Base-by-base conservation (phyloP, 2,888 invertebrate species). In the Lochmaea capreae region DNA sequence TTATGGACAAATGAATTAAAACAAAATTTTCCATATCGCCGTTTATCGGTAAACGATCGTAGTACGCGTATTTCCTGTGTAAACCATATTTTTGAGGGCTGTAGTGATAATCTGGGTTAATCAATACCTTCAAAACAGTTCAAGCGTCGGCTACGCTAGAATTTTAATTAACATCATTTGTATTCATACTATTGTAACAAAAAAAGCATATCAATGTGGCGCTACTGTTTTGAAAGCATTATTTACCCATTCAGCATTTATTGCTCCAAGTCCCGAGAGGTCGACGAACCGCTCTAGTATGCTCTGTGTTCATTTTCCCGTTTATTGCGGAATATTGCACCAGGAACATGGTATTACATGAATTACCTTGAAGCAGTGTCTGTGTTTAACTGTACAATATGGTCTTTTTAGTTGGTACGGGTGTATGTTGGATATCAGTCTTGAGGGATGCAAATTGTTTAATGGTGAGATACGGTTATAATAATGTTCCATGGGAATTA, bases 181-280 rank as follows among this genome's bases (percentile, higher is more conserved):
- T 52, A 52, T 52, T 52, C 52, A 54, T 18, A 54, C 3, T 16
- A 54, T 9, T 16, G 16, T 54, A 3, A 54, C 3, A 54, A 16
- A 54, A 54, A 54, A 54, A 16, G 10, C 46, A 52, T 52, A 52
- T n/a, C 39, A 26, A 3, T n/a, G 61, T 49, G 59, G 46, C 68
- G 61, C 61, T 59, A 61, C 22, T 68, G 68, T 58, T 54, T 57
- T 39, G 33, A 58, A 67, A 74, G 73, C 66, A 70, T 70, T 74
- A 74, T 74, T 74, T 74, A 71, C 70, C 52, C 61, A 67, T 62
- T 61, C 66, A 70, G 68, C 62, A 66, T 74, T 70, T 74, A 73
- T 65, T 70, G 65, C 65, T 70, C 69, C 67, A 39, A 61, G 33
- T 59, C 61, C 68, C 70, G 43, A 26, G 73, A 62, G 73, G 73